Evolutionary conservation across 2,797 vertebrate genomes (phyloP).

Genomic region (Lithobates sylvaticus): DNA sequence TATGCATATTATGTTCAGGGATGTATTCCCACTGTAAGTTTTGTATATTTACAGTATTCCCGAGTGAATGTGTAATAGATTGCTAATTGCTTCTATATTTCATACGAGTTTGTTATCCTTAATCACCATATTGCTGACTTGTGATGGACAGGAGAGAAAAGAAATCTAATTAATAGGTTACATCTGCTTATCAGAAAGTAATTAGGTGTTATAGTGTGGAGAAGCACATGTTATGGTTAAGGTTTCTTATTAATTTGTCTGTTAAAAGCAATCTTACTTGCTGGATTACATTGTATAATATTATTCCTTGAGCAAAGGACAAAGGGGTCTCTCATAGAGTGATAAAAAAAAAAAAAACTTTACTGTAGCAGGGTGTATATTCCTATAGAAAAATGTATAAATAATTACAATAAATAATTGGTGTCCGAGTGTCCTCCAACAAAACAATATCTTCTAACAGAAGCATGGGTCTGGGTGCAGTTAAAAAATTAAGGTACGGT

Average conservation of each 20-base stretch:
- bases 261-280: constrained; percentile 9
- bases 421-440: no score
- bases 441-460: no score
- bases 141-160: constrained; percentile 63
- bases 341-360: background rate
- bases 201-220: constrained; percentile 63
- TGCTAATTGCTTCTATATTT: constrained; percentile 63
- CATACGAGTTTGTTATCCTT: constrained; percentile 63
- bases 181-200: constrained; percentile 71
- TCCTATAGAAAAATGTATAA: no score
- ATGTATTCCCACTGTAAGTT: constrained; percentile 20
- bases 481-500: no score
- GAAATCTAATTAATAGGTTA: constrained; percentile 64
- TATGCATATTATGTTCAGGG: background rate
- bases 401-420: no score
- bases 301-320: background rate
- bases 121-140: constrained; percentile 63
- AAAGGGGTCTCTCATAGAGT: background rate
- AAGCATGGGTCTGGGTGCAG: no score
- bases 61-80: constrained; percentile 33
- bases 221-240: constrained; percentile 63
- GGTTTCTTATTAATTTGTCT: constrained; percentile 32
- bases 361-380: no score
- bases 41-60: constrained; percentile 34
- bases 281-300: background rate